A percentile compares a stretch with the other conserved stretches of the same genome.
phyloP scores from a whole-genome alignment of 2,797 vertebrate genomes.

The Peromyscus nudipes region DNA sequence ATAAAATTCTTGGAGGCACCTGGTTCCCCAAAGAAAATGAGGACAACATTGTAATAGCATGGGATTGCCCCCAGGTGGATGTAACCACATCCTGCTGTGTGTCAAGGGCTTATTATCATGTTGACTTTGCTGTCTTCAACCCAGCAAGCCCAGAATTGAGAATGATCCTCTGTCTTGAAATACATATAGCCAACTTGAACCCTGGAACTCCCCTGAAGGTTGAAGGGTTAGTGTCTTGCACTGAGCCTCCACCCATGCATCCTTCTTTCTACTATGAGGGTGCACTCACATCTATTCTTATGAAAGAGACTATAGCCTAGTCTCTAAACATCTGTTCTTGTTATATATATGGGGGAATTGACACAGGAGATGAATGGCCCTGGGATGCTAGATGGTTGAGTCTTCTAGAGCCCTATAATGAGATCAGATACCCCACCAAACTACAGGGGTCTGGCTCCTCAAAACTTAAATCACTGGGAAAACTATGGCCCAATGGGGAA shows the following conservation, averaged over 20 bases:
- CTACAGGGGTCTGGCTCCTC: not conserved
- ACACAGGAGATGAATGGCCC: not conserved
- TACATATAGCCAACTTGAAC: not conserved
- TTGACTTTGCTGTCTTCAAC: not conserved
- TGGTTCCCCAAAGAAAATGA: not conserved
- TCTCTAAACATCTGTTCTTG: not conserved
- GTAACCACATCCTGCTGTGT: not conserved
- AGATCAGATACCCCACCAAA: not conserved
- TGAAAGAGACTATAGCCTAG: not conserved
- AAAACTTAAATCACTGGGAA: not conserved
- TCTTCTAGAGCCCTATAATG: not conserved
- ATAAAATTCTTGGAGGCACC: not conserved
- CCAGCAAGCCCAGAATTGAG: not conserved
- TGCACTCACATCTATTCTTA: not conserved
- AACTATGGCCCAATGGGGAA: not conserved
- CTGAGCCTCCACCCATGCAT: not conserved
- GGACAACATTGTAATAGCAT: not conserved
- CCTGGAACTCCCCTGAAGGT: too few relatives aligned
- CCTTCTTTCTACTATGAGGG: not conserved
- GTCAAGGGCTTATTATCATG: too few relatives aligned
- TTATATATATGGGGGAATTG: not conserved
- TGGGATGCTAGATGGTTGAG: not conserved
- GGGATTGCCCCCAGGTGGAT: not conserved
- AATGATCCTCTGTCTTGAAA: not conserved
- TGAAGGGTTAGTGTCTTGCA: not conserved